Percentiles rank a stretch among this genome's conserved stretches.
These are phyloP conservation scores for Neodiprion pinetum DNA, from an alignment of 1,140 invertebrate species.

Conservation along the genomic window DNA sequence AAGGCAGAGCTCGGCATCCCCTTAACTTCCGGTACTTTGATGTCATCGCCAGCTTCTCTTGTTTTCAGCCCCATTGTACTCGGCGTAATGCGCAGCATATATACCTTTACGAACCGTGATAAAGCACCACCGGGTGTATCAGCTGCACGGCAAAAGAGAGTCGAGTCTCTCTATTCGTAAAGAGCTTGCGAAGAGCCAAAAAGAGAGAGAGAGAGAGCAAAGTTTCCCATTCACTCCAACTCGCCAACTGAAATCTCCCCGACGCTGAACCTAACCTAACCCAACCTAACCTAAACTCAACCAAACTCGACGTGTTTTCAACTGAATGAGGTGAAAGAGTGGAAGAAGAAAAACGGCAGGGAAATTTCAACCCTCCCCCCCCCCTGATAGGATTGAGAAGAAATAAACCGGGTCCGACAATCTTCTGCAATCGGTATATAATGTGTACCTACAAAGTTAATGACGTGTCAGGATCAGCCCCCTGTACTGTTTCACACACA, in stretches of 20 bases:
- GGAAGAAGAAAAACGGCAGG: too few relatives aligned
- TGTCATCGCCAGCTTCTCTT: not conserved
- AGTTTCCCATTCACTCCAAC: conserved; percentile 12
- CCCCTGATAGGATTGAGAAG: too few relatives aligned
- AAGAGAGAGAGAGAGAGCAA: conserved; percentile 17
- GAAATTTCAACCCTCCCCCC: too few relatives aligned
- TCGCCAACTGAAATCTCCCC: not conserved
- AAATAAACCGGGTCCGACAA: conserved; percentile 24
- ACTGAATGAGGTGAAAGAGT: too few relatives aligned
- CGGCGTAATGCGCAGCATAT: conserved; percentile 4
- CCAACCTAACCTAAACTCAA: too few relatives aligned
- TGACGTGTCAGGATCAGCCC: conserved; percentile 55
- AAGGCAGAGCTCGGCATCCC: not conserved
- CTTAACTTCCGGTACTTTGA: conserved; percentile 5
- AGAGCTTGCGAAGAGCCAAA: conserved; percentile 2
- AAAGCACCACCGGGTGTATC: too few relatives aligned
- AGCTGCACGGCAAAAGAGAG: not conserved
- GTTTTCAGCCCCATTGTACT: conserved; percentile 7
- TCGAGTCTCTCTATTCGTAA: not conserved
- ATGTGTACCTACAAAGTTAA: conserved; percentile 43
- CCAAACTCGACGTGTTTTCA: too few relatives aligned
- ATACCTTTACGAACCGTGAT: conserved; percentile 7
- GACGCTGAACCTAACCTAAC: not conserved
- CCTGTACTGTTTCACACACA: too few relatives aligned
- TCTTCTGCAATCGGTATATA: too few relatives aligned